Evolutionary conservation across 2,797 vertebrate species (phyloP), one percentile per base, ranked within the genome.

Genomic region (Xenops minutus): DNA sequence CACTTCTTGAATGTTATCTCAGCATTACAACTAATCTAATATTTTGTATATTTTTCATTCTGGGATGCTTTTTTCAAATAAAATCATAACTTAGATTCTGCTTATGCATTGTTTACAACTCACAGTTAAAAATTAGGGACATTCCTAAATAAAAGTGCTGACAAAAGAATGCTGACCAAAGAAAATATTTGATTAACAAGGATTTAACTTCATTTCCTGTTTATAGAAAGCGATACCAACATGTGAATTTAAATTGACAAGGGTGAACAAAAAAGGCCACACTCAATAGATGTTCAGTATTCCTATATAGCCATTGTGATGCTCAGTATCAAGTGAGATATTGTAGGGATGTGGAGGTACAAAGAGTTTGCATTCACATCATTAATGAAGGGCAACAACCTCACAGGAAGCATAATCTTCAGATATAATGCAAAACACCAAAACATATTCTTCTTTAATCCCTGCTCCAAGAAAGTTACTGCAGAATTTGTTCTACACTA

Each of bases 1-100:
- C 7, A 91, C 23, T 59, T 26, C 34, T 58, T 87, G 86, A 84
- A 77, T 52, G 37, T 34, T 55, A 88, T 92, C 92, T 92, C 84
- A 81, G 34, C 14, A 80, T 74, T 88, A 87, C 46, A 30, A 8
- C 17, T 91, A 90, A 84, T 92, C 82, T 72, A 69, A 13, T 48
- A 54, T 83, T 78, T 92, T 92, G 27, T 16, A 37, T 14, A 41
- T 82, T 85, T 83, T 92, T 91, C 13, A 56, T 76, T 89, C 30
- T 75, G 19, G 29, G 32, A 37, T 43, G 3, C 1, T 90, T 84
- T 84, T 85, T 90, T 77, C 55, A 83, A 67, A 78, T 17, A 54
- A 87, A 88, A 67, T 30, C 7, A 8, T 56, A 56, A 72, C 6
- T 69, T 85, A 56, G 34, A 78, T 30, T 32, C 10, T 34, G 5